Evolutionary conservation across 2,888 invertebrate genomes (phyloP).

Genomic region (Rhagium mordax): DNA sequence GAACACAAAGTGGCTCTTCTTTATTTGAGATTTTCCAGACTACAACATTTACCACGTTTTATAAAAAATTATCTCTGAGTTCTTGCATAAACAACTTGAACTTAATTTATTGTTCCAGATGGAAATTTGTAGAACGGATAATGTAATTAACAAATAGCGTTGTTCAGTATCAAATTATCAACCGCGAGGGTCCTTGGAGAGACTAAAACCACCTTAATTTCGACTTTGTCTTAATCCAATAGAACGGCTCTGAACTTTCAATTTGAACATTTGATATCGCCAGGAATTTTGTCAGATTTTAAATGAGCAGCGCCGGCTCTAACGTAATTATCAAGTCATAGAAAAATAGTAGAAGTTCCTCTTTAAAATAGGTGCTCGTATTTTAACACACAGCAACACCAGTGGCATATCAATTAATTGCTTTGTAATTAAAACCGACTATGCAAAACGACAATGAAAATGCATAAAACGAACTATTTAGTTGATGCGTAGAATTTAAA

Average conservation of each 20-base stretch:
- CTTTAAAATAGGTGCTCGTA: neutral
- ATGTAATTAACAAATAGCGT: constrained; percentile 9
- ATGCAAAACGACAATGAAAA: no score
- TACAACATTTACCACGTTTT: neutral
- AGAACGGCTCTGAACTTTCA: neutral
- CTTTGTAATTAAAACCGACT: no score
- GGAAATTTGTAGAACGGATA: neutral
- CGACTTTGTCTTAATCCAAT: constrained; percentile 18
- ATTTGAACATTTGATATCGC: constrained; percentile 1
- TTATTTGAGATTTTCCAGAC: neutral
- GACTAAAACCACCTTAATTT: constrained; percentile 14
- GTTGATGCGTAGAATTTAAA: no score
- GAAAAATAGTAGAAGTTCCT: neutral
- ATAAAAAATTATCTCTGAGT: neutral
- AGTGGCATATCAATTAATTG: no score
- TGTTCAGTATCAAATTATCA: constrained; percentile 11
- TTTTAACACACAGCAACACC: no score
- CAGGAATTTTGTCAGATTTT: constrained; percentile 8
- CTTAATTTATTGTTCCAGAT: constrained; percentile 5
- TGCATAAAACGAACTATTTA: no score
- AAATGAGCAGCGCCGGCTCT: neutral
- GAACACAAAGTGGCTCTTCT: neutral
- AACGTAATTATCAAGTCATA: neutral
- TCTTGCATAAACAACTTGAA: neutral
- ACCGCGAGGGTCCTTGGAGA: constrained; percentile 10